Evolutionary conservation across 2,113 vertebrate species (phyloP).

Genomic region (Oncorhynchus masou): DNA sequence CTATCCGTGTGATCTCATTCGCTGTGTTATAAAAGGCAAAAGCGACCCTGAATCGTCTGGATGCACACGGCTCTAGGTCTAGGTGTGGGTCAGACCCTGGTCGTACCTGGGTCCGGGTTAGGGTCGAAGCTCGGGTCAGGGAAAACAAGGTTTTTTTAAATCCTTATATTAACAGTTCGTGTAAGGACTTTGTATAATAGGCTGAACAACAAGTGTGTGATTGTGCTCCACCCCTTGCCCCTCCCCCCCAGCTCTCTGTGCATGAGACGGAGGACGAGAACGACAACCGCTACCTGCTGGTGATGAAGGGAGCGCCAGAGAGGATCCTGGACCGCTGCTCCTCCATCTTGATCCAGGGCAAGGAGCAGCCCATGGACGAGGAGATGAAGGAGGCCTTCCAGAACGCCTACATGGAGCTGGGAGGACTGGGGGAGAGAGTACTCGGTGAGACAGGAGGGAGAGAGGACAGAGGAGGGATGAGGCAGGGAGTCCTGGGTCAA

Average conservation of each 20-base stretch:
- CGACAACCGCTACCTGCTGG: constrained; percentile 83
- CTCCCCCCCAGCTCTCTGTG: constrained; percentile 71
- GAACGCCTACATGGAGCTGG: constrained; percentile 88
- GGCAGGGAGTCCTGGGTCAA: too few species aligned
- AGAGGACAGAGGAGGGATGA: neutral
- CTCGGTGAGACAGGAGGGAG: constrained; percentile 49
- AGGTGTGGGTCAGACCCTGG: too few species aligned
- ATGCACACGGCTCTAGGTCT: too few species aligned
- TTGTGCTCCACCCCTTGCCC: neutral
- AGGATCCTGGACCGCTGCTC: constrained; percentile 88
- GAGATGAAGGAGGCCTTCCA: constrained; percentile 92
- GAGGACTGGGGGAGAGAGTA: constrained; percentile 78
- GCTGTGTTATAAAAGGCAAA: too few species aligned
- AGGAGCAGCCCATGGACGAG: constrained; percentile 86
- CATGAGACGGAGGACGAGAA: constrained; percentile 79
- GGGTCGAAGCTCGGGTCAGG: too few species aligned
- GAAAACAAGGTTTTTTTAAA: too few species aligned
- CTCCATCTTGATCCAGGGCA: constrained; percentile 86
- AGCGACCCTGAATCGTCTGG: too few species aligned
- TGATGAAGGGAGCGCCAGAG: constrained; percentile 92
- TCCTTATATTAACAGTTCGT: too few species aligned
- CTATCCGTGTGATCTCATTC: too few species aligned
- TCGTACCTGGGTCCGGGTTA: too few species aligned
- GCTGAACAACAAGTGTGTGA: neutral
- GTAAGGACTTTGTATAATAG: too few species aligned